A percentile compares a stretch with the other conserved stretches of the same genome.
phyloP scores from a whole-genome alignment of 2,888 invertebrate genomes.

The Synanthedon andrenaeformis region DNA sequence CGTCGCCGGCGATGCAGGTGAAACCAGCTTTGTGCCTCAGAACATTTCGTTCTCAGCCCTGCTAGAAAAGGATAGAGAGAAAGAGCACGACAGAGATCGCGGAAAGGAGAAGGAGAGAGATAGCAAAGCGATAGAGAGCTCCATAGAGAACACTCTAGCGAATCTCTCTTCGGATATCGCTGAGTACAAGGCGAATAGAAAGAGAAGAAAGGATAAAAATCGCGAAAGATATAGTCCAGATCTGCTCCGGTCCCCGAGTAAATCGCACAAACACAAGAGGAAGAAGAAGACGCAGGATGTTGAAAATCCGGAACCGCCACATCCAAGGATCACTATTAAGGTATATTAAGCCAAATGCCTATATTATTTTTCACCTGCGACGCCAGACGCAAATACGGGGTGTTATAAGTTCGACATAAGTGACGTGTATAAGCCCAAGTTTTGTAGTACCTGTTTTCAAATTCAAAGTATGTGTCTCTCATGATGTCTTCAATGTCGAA shows the following conservation, averaged over 20 bases:
- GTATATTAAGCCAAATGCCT: slow-evolving; percentile 33
- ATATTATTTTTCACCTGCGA: background rate
- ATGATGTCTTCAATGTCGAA: too few relatives aligned
- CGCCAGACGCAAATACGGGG: too few relatives aligned
- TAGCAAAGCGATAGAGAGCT: slow-evolving; percentile 56
- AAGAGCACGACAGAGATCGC: slow-evolving; percentile 49
- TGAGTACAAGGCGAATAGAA: slow-evolving; percentile 74
- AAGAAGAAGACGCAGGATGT: slow-evolving; percentile 83
- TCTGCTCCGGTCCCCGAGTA: slow-evolving; percentile 73
- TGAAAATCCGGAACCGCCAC: slow-evolving; percentile 65
- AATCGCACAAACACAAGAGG: slow-evolving; percentile 83
- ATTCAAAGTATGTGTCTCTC: slow-evolving; percentile 8
- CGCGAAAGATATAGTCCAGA: slow-evolving; percentile 80
- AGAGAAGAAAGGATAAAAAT: slow-evolving; percentile 81
- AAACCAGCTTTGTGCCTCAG: slow-evolving; percentile 33
- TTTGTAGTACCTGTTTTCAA: slow-evolving; percentile 1
- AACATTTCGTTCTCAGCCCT: slow-evolving; percentile 64
- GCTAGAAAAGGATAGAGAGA: slow-evolving; percentile 55
- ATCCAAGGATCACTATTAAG: slow-evolving; percentile 85
- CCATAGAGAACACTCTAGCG: slow-evolving; percentile 57
- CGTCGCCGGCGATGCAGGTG: slow-evolving; percentile 30
- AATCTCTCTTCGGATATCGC: slow-evolving; percentile 62
- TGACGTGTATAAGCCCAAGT: too few relatives aligned
- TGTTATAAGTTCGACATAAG: too few relatives aligned
- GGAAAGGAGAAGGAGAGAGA: slow-evolving; percentile 49